Evolutionary conservation across 2,888 invertebrate genomes (phyloP).

Genomic region (Phalangium opilio): DNA sequence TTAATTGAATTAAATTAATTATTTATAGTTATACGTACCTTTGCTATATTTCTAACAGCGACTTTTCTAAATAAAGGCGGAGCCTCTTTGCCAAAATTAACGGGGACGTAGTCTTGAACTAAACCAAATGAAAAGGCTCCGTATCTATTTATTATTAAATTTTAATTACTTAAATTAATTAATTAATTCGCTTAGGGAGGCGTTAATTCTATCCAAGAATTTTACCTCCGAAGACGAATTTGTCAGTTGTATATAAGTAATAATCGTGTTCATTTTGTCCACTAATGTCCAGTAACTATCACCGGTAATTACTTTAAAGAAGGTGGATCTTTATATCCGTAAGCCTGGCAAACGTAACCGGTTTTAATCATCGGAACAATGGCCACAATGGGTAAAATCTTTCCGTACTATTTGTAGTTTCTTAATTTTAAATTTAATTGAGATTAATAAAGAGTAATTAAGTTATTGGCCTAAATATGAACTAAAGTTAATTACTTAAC

Average conservation of each 20-base stretch:
- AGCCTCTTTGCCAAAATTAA: conserved; percentile 31
- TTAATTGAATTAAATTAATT: no score
- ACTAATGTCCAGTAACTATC: conserved; percentile 37
- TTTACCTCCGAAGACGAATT: conserved; percentile 31
- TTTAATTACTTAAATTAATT: no score
- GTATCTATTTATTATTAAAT: no score
- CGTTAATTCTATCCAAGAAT: no score
- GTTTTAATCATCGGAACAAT: conserved; percentile 32
- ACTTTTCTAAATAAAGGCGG: conserved; percentile 31
- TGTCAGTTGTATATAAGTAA: conserved; percentile 33
- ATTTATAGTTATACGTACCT: no score
- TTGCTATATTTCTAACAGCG: conserved; percentile 26
- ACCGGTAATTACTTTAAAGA: conserved; percentile 27
- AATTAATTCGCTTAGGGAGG: no score
- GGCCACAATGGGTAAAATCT: conserved; percentile 32
- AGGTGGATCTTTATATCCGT: conserved; percentile 28
- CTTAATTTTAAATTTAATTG: no score
- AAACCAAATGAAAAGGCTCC: conserved; percentile 35
- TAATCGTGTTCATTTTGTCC: conserved; percentile 32
- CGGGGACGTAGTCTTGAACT: conserved; percentile 29
- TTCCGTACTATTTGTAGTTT: not conserved
- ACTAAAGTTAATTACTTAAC: no score
- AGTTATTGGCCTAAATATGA: no score
- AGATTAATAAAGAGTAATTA: no score
- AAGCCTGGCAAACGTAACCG: conserved; percentile 31